Evolutionary conservation across 1,140 invertebrate genomes (phyloP), one percentile per base, ranked within the genome.

Genomic region (Episyrphus balteatus): DNA sequence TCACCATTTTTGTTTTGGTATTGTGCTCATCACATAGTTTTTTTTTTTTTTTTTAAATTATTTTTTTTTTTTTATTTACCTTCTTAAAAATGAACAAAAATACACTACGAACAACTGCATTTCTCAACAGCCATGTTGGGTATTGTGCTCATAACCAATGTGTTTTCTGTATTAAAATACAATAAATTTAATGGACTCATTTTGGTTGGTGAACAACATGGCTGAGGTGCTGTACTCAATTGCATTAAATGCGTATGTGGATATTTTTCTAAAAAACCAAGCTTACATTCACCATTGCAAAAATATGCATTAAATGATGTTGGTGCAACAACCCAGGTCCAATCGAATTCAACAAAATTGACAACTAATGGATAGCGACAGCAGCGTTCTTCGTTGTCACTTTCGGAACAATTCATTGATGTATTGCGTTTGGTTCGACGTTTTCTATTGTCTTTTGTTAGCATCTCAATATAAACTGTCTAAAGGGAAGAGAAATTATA

Each of bases 311-410:
- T 84, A 71, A 98, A 99, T 53, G 84, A 81, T 57, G 89, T 88
- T 0, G 95, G 95, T 0, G 93, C 93, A 32, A 99, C 92, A 57
- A 98, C 93, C 86, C 93, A 98, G 59, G 97, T 92, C 93, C 94
- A 98, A 11, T 92, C 92, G 60, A 98, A 92, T 52, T 91, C 88
- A 55, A 86, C 87, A 70, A 99, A 98, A 72, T 98, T 90, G 12
- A 99, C 92, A 11, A 87, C 88, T 14, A 98, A 75, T 1, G 88
- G 86, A 66, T 92, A 93, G 13, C 88, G 81, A 64, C 91, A 94
- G 68, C 91, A 93, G 18, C 87, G 76, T 5, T 79, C 76, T 58
- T 93, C 87, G 47, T 84, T 79, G 42, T 63, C 60, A 34, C 50
- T 61, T 38, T 66, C 62, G 9, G 54, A 53, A 44, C 66, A 68